phyloP scores from a whole-genome alignment of 2,888 invertebrate species.

The Nephrotoma flavescens region DNA sequence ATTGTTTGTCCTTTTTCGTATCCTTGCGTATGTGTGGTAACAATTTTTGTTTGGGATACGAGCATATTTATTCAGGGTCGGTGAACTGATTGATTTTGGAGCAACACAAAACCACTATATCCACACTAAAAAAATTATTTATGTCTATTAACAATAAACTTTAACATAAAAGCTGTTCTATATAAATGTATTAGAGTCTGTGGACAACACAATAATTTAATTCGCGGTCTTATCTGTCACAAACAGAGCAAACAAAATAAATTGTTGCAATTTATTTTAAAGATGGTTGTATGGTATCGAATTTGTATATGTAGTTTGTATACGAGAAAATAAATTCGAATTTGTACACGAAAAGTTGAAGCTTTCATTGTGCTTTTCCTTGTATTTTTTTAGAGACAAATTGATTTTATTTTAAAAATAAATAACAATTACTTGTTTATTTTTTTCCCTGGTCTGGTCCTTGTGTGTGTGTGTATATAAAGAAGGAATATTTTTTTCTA shows the following conservation, averaged over 20 bases:
- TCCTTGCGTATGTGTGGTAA: background rate
- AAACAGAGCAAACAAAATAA: background rate
- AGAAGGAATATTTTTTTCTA: background rate
- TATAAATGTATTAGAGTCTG: background rate
- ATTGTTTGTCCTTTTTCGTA: background rate
- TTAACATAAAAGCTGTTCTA: background rate
- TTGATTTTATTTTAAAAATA: background rate
- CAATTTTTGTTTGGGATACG: background rate
- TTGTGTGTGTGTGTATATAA: background rate
- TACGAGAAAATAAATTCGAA: background rate
- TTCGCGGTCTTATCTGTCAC: slow-evolving; percentile 6
- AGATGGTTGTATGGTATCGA: background rate
- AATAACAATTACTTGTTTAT: background rate
- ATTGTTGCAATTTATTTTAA: slow-evolving; percentile 1
- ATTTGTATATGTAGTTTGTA: background rate
- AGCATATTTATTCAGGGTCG: background rate
- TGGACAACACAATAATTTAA: slow-evolving; percentile 1
- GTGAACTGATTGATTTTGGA: background rate
- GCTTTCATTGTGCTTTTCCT: background rate
- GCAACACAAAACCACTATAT: background rate
- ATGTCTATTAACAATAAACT: background rate
- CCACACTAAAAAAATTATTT: background rate
- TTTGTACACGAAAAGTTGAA: background rate
- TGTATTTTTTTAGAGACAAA: background rate
- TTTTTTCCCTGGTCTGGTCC: background rate